These are phyloP conservation scores for Drosophila robusta DNA, from an alignment of 2,888 invertebrate species.

Conservation along the genomic window DNA sequence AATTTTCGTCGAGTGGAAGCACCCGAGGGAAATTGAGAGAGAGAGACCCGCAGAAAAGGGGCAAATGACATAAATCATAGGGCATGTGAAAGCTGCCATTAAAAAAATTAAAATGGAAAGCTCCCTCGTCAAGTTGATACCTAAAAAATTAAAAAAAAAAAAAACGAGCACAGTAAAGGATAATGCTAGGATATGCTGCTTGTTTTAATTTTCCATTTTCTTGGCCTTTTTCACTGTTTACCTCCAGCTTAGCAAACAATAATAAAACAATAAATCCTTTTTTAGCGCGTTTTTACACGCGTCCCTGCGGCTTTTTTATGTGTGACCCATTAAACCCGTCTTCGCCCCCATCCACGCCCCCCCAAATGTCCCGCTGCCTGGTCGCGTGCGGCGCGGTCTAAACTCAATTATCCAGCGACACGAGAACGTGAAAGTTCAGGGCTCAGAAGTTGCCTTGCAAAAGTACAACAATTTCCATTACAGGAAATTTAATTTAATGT, in stretches of 20 bases:
- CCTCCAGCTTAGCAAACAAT: slow-evolving; percentile 23
- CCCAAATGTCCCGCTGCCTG: slow-evolving; percentile 26
- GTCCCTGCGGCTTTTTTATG: slow-evolving; percentile 55
- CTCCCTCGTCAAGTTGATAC: not conserved
- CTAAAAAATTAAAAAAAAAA: not conserved
- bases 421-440: slow-evolving; percentile 39
- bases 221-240: slow-evolving; percentile 13
- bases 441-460: slow-evolving; percentile 30
- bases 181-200: slow-evolving; percentile 1
- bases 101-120: slow-evolving; percentile 1
- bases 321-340: slow-evolving; percentile 48
- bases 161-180: not conserved
- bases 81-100: slow-evolving; percentile 36
- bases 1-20: slow-evolving; percentile 22
- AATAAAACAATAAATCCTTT: slow-evolving; percentile 57
- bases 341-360: slow-evolving; percentile 2
- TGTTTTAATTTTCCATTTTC: slow-evolving; percentile 26
- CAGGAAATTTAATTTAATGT: slow-evolving; percentile 68
- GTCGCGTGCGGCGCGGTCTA: slow-evolving; percentile 56
- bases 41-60: slow-evolving; percentile 14
- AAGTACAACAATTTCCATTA: slow-evolving; percentile 66
- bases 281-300: slow-evolving; percentile 46
- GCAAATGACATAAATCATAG: slow-evolving; percentile 57
- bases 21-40: slow-evolving; percentile 16
- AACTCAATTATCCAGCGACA: slow-evolving; percentile 71